A percentile compares a stretch with the other conserved stretches of the same genome.
Evolutionary conservation across 2,797 vertebrate species (phyloP).

Genomic region (Thamnophis elegans): DNA sequence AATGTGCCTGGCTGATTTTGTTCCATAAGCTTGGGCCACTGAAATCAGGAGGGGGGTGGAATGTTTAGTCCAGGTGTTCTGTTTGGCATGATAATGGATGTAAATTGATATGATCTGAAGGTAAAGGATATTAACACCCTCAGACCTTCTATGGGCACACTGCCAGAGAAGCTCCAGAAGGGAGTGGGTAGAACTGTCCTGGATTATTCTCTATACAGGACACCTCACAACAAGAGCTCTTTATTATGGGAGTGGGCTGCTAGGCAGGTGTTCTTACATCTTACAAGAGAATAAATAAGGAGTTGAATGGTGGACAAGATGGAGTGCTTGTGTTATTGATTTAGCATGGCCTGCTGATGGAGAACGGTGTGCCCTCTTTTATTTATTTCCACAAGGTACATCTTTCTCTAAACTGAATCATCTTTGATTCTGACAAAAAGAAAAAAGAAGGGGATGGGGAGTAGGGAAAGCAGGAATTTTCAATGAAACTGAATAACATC

Average conservation of each 20-base stretch:
- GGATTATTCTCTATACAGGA: conserved; percentile 33
- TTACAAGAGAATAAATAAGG: conserved; percentile 51
- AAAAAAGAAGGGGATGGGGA: not conserved
- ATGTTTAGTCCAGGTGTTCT: conserved; percentile 67
- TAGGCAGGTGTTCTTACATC: conserved; percentile 52
- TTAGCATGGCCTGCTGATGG: conserved; percentile 59
- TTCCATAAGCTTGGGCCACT: conserved; percentile 63
- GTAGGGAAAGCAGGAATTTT: conserved; percentile 56
- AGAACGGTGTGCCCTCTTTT: conserved; percentile 48
- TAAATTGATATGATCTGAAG: conserved; percentile 63
- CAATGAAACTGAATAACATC: conserved; percentile 57
- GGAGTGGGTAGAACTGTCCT: conserved; percentile 33
- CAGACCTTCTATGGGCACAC: conserved; percentile 51
- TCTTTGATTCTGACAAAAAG: conserved; percentile 64
- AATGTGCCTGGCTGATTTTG: conserved; percentile 60
- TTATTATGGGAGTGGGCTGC: conserved; percentile 48
- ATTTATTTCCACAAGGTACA: conserved; percentile 68
- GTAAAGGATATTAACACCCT: conserved; percentile 58
- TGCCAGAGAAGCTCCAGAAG: conserved; percentile 23
- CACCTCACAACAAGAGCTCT: conserved; percentile 49
- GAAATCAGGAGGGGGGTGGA: conserved; percentile 53
- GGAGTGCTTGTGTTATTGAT: conserved; percentile 63
- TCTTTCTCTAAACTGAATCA: conserved; percentile 70
- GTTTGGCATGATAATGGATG: conserved; percentile 64
- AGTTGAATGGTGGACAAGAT: conserved; percentile 53